Evolutionary conservation across 2,888 invertebrate species (phyloP).

Genomic region (Flexamia atlantica): DNA sequence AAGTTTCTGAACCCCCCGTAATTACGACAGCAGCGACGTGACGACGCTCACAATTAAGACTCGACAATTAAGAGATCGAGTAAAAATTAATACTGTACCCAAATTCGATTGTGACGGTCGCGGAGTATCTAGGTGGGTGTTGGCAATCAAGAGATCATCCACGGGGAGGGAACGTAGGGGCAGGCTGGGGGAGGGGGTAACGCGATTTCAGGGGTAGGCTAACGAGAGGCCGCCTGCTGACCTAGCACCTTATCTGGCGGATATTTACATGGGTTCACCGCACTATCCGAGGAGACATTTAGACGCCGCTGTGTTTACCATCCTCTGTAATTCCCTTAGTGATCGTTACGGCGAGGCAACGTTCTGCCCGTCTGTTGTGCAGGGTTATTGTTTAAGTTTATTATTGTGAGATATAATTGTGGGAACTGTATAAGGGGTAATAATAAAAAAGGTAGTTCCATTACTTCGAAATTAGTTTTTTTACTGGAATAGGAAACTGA

Average conservation of each 20-base stretch:
- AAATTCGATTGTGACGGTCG: slow-evolving; percentile 6
- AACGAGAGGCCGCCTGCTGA: slow-evolving; percentile 48
- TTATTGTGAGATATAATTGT: too few species aligned
- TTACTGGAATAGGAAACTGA: too few species aligned
- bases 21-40: not conserved
- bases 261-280: slow-evolving; percentile 42
- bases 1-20: not conserved
- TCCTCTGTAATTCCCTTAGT: slow-evolving; percentile 1
- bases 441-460: too few species aligned
- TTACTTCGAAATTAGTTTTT: too few species aligned
- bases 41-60: slow-evolving; percentile 21
- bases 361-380: too few species aligned
- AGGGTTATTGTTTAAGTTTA: not conserved
- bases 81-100: slow-evolving; percentile 31
- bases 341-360: not conserved
- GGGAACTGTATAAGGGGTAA: too few species aligned
- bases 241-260: slow-evolving; percentile 52
- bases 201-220: slow-evolving; percentile 61
- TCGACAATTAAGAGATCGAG: slow-evolving; percentile 38
- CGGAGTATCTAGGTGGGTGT: slow-evolving; percentile 5
- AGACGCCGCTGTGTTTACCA: slow-evolving; percentile 13
- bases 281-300: slow-evolving; percentile 6
- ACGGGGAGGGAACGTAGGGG: not conserved
- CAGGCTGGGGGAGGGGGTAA: slow-evolving; percentile 33
- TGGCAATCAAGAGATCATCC: slow-evolving; percentile 47